These are phyloP conservation scores for Aproaerema taeniolella DNA, from an alignment of 2,888 invertebrate genomes.

Conservation along the genomic window DNA sequence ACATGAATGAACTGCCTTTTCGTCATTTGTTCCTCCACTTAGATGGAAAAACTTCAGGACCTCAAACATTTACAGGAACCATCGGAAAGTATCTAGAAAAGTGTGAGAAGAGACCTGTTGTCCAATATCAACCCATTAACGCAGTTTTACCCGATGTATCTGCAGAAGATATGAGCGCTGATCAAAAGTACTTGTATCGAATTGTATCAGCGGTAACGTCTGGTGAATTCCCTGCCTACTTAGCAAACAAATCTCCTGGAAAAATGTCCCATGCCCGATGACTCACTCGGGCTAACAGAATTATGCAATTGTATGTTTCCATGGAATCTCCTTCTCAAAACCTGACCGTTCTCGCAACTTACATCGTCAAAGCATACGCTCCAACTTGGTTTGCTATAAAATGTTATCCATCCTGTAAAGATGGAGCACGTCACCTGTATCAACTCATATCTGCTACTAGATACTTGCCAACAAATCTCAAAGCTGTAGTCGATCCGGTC, in stretches of 20 bases:
- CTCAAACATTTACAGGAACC: constrained; percentile 16
- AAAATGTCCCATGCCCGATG: constrained; percentile 19
- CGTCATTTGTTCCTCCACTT: constrained; percentile 8
- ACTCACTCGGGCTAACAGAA: constrained; percentile 20
- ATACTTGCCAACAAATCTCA: background rate
- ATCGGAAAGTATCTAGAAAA: constrained; percentile 13
- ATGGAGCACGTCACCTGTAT: constrained; percentile 1
- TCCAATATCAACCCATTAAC: background rate
- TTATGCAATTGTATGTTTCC: constrained; percentile 17
- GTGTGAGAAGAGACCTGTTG: background rate
- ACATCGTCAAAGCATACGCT: constrained; percentile 1
- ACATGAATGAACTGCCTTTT: background rate
- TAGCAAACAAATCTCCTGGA: constrained; percentile 16
- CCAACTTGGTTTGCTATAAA: constrained; percentile 4
- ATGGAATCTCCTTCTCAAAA: background rate
- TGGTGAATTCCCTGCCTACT: constrained; percentile 13
- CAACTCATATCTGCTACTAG: background rate
- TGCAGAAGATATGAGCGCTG: background rate
- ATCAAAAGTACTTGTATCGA: background rate
- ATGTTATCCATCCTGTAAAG: background rate
- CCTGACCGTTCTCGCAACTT: background rate
- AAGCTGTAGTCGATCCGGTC: too few relatives aligned
- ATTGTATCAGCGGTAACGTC: constrained; percentile 10
- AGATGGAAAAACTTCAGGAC: constrained; percentile 21
- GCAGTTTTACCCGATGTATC: background rate